phyloP scores from a whole-genome alignment of 2,797 vertebrate species.

The Acridotheres tristis region DNA sequence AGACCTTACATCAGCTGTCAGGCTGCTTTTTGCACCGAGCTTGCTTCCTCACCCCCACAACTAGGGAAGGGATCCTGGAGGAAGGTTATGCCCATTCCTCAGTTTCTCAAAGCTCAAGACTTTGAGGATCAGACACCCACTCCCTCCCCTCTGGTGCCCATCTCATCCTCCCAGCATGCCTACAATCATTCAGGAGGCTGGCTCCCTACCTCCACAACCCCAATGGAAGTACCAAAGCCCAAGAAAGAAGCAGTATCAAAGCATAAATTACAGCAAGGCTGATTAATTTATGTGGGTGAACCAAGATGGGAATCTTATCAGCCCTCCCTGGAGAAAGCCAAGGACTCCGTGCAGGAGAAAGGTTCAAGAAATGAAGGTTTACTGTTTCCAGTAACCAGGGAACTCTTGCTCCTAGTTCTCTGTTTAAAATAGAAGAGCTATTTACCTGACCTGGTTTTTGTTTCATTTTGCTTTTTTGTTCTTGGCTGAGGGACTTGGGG shows the following conservation, averaged over 20 bases:
- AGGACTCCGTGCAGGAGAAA: neutral
- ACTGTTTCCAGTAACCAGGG: neutral
- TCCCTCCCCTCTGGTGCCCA: too few species aligned
- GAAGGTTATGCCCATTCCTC: neutral
- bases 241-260: neutral
- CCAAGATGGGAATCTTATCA: neutral
- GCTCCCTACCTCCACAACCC: neutral
- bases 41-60: neutral
- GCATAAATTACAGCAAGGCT: neutral
- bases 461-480: neutral
- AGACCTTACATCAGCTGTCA: accelerated
- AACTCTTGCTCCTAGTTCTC: neutral
- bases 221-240: neutral
- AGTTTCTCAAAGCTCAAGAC: neutral
- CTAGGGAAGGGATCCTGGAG: accelerated
- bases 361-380: neutral
- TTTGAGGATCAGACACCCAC: neutral
- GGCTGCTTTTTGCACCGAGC: neutral
- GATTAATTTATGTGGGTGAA: neutral
- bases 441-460: neutral
- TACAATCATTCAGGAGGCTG: accelerated
- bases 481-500: neutral
- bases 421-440: neutral
- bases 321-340: neutral
- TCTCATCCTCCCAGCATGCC: accelerated